Conservation (phyloP, 2,888 invertebrate genomes). For the Synanthedon andrenaeformis region DNA sequence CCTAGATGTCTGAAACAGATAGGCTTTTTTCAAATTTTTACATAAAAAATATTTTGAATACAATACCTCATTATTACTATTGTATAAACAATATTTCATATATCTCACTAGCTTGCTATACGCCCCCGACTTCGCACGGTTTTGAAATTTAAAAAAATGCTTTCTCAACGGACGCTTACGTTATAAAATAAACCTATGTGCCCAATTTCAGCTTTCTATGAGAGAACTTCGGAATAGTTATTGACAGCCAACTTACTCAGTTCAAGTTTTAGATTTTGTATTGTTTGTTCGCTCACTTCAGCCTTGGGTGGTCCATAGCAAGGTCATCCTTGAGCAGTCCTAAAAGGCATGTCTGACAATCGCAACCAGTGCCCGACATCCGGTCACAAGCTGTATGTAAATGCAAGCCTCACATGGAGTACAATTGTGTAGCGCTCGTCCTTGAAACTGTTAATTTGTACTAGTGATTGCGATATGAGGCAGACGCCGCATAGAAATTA, state of each 20-base stretch:
- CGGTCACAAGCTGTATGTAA: slow-evolving; percentile 54
- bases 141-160: too few relatives aligned
- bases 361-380: slow-evolving; percentile 41
- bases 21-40: slow-evolving; percentile 3
- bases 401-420: slow-evolving; percentile 38
- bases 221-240: too few relatives aligned
- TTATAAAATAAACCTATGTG: too few relatives aligned
- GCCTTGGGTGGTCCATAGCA: slow-evolving; percentile 19
- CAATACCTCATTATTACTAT: too few relatives aligned
- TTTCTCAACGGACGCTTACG: too few relatives aligned
- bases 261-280: too few relatives aligned
- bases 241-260: too few relatives aligned
- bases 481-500: background rate
- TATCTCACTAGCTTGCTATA: too few relatives aligned
- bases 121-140: too few relatives aligned
- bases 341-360: slow-evolving; percentile 28
- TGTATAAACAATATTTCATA: too few relatives aligned
- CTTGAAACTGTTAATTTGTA: slow-evolving; percentile 26
- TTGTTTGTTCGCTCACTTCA: background rate
- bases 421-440: slow-evolving; percentile 31
- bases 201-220: too few relatives aligned
- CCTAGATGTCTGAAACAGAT: slow-evolving; percentile 36
- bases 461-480: background rate
- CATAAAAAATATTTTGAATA: too few relatives aligned
- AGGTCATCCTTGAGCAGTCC: slow-evolving; percentile 18